Evolutionary conservation across 2,888 invertebrate species (phyloP).

Genomic region (Morinoia aosen): DNA sequence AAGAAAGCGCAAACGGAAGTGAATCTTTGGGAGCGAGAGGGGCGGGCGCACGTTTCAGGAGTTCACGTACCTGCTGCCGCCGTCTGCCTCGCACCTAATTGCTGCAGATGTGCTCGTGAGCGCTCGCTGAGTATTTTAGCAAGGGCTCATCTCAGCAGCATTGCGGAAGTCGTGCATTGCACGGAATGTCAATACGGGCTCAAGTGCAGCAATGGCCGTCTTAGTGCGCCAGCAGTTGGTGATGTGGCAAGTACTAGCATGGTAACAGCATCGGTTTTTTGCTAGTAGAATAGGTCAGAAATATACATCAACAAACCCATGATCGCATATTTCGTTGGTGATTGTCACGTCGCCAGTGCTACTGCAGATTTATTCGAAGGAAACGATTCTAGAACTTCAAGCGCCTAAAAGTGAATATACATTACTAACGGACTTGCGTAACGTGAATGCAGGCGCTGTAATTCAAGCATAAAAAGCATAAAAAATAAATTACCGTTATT

Average conservation of each 20-base stretch:
- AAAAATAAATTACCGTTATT: background rate
- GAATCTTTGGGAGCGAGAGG: background rate
- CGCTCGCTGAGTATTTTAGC: background rate
- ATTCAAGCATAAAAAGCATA: background rate
- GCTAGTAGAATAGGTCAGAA: background rate
- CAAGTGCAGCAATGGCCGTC: background rate
- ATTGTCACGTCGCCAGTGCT: background rate
- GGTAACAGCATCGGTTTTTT: background rate
- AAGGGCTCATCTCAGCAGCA: background rate
- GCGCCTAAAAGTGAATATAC: background rate
- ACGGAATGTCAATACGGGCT: background rate
- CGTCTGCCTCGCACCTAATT: background rate
- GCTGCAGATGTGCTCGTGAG: background rate
- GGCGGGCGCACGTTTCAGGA: background rate
- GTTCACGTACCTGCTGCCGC: background rate
- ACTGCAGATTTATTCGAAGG: background rate
- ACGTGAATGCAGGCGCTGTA: background rate
- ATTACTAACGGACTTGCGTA: background rate
- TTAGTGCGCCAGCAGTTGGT: background rate
- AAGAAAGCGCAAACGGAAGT: background rate
- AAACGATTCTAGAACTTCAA: background rate
- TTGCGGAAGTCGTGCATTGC: background rate
- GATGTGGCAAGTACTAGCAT: background rate
- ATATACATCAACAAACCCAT: background rate
- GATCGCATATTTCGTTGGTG: background rate